A percentile compares a stretch with the other conserved stretches of the same genome.
Conservation (phyloP, 2,888 invertebrate species). For the Heteropelma amictum region DNA sequence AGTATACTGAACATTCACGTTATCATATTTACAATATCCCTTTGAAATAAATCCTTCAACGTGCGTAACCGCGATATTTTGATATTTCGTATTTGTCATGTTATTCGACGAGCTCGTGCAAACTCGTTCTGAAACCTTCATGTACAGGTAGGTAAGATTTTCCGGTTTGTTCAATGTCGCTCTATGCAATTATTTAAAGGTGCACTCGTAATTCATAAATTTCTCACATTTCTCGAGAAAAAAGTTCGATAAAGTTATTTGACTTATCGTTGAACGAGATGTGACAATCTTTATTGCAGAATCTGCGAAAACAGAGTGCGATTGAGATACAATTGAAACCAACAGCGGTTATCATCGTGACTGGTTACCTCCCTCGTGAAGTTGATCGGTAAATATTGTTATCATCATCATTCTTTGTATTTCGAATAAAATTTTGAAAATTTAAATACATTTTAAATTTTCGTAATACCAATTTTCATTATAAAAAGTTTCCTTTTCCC, state of each 20-base stretch:
- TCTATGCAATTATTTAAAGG: too few species aligned
- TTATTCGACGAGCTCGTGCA: not conserved
- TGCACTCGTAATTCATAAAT: too few species aligned
- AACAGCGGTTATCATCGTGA: slow-evolving; percentile 71
- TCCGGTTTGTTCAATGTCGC: slow-evolving; percentile 30
- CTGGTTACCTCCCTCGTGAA: slow-evolving; percentile 72
- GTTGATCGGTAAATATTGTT: slow-evolving; percentile 62
- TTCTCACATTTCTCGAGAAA: not conserved
- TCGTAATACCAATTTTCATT: too few species aligned
- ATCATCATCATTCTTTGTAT: not conserved
- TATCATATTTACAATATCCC: not conserved
- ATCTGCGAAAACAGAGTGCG: slow-evolving; percentile 59
- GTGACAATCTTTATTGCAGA: slow-evolving; percentile 63
- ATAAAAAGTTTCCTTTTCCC: too few species aligned
- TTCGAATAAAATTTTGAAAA: not conserved
- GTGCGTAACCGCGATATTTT: not conserved
- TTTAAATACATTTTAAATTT: too few species aligned
- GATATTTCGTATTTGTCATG: not conserved
- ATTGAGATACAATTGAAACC: slow-evolving; percentile 65
- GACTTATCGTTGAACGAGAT: not conserved
- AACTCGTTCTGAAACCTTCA: too few species aligned
- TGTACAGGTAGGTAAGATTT: not conserved
- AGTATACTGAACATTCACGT: slow-evolving; percentile 17
- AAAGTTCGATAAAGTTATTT: slow-evolving; percentile 1
- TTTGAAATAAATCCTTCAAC: too few species aligned